phyloP scores from a whole-genome alignment of 2,797 vertebrate species.

The Cirrhinus mrigala region DNA sequence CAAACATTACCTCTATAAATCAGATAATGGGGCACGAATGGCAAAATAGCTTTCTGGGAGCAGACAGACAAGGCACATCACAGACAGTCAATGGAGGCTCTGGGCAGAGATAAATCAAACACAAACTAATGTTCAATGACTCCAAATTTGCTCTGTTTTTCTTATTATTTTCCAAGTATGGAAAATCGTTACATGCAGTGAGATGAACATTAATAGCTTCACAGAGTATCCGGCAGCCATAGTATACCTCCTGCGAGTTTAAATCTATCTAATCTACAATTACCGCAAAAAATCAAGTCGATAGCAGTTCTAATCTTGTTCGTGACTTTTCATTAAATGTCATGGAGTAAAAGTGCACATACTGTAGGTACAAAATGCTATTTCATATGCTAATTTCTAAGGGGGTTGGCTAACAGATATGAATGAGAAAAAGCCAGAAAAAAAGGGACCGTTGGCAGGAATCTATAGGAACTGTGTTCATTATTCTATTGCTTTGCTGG shows the following conservation, averaged over 20 bases:
- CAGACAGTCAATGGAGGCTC: constrained; percentile 53
- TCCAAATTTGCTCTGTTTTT: constrained; percentile 29
- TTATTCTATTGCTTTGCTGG: constrained; percentile 34
- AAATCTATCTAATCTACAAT: constrained; percentile 23
- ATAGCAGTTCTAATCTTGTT: constrained; percentile 36
- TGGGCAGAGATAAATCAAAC: constrained; percentile 42
- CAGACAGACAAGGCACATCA: constrained; percentile 57
- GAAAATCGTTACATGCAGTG: constrained; percentile 55
- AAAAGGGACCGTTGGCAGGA: constrained; percentile 22
- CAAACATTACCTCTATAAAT: constrained; percentile 66
- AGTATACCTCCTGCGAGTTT: constrained; percentile 40
- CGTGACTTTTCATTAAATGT: constrained; percentile 51
- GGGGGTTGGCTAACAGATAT: constrained; percentile 26
- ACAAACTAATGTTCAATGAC: constrained; percentile 35
- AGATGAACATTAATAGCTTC: constrained; percentile 45
- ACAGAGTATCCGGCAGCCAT: constrained; percentile 44
- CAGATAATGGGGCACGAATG: constrained; percentile 51
- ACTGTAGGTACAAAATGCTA: constrained; percentile 35
- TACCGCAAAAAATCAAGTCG: not conserved
- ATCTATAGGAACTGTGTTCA: constrained; percentile 43
- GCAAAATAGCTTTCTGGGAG: constrained; percentile 64
- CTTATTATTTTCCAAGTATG: constrained; percentile 52
- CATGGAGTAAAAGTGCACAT: constrained; percentile 43
- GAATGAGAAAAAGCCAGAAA: not conserved
- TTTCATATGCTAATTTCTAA: constrained; percentile 47